Percentiles rank a stretch among this genome's conserved stretches.
Evolutionary conservation across 2,888 invertebrate species (phyloP).

Genomic region (Glyphotaelius pellucidus): DNA sequence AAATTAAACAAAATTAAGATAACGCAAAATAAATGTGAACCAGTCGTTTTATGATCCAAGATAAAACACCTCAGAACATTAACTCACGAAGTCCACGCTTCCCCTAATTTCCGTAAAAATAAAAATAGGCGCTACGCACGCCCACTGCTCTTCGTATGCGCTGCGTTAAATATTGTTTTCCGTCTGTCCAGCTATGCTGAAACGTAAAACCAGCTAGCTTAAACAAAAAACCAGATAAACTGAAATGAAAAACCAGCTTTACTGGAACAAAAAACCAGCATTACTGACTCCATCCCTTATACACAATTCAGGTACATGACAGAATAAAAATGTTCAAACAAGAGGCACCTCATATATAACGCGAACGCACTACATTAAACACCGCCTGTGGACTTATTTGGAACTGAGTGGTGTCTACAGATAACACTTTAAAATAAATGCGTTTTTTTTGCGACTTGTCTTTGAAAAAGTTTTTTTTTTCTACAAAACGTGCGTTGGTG

Average conservation of each 20-base stretch:
- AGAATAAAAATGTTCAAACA: slow-evolving; percentile 22
- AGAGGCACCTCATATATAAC: not conserved
- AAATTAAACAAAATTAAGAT: not conserved
- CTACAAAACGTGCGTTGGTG: too few relatives aligned
- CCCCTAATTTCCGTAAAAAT: not conserved
- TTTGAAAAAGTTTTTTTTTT: not conserved
- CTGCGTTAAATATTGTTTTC: not conserved
- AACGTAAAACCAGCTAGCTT: not conserved
- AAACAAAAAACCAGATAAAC: not conserved
- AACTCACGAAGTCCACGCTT: not conserved
- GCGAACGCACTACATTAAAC: not conserved
- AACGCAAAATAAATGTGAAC: not conserved
- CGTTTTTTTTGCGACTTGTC: not conserved
- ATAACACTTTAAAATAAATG: not conserved
- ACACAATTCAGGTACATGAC: not conserved
- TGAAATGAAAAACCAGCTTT: too few relatives aligned
- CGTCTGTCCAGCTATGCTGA: not conserved
- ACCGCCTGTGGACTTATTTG: not conserved
- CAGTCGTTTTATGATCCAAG: not conserved
- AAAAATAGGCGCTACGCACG: not conserved
- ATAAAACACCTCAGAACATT: not conserved
- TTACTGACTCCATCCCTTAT: not conserved
- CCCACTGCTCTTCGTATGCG: not conserved
- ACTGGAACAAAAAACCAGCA: too few relatives aligned
- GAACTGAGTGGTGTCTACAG: not conserved